Percentiles rank a stretch among this genome's conserved stretches.
These are phyloP conservation scores for Polyodon spathula DNA, from an alignment of 2,113 vertebrate species.

Conservation along the genomic window DNA sequence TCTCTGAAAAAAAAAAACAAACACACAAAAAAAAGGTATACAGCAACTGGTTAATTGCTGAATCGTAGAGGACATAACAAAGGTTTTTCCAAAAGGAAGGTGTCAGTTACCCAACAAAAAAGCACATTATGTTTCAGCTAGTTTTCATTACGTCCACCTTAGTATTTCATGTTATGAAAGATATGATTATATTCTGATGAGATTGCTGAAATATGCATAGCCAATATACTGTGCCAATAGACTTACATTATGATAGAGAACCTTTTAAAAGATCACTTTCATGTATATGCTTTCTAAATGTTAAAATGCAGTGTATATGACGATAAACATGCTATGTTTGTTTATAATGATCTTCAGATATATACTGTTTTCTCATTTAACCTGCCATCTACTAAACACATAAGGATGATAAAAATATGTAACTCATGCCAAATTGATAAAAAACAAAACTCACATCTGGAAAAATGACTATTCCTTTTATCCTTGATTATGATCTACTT, in stretches of 20 bases:
- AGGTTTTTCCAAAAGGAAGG: conserved; percentile 25
- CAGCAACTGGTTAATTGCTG: neutral
- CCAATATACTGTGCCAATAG: conserved; percentile 47
- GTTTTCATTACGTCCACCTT: neutral
- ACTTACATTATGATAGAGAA: conserved; percentile 44
- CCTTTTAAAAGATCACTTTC: conserved; percentile 62
- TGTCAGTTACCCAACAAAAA: conserved; percentile 46
- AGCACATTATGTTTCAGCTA: neutral
- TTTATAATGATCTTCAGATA: neutral
- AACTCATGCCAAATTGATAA: too few species aligned
- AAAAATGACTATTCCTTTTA: too few species aligned
- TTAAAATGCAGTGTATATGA: conserved; percentile 52
- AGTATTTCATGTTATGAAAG: neutral
- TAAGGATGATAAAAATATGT: too few species aligned
- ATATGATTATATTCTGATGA: conserved; percentile 17
- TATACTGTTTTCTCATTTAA: neutral
- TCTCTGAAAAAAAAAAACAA: neutral
- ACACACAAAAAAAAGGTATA: too few species aligned
- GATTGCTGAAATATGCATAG: conserved; percentile 54
- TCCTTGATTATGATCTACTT: too few species aligned
- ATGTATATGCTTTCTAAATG: conserved; percentile 61
- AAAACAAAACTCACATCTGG: too few species aligned
- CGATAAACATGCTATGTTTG: conserved; percentile 14
- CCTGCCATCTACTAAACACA: too few species aligned
- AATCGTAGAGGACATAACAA: neutral